Evolutionary conservation across 2,888 invertebrate genomes (phyloP), one percentile per base, ranked within the genome.

Genomic region (Tachina fera): DNA sequence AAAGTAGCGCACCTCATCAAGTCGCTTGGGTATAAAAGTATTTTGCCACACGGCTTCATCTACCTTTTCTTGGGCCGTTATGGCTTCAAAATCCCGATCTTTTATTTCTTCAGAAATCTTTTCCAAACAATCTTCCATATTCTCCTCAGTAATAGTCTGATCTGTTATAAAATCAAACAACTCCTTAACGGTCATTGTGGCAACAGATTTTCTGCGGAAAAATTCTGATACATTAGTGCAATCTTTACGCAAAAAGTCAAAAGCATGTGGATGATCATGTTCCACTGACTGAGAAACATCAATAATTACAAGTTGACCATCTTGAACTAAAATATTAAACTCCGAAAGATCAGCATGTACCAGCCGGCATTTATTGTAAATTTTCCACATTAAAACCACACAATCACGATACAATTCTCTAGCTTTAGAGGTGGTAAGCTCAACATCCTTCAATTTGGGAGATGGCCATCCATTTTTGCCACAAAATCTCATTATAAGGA

Each of bases 211-310:
- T 90, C 97, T 98, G 76, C 96, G 95, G 92, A 99, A 99, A 93
- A 96, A 99, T 84, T 98, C 97, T 88, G 95, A 94, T 79, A 99
- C 96, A 92, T 99, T 99, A 31, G 96, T 96, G 91, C 98, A 98
- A 93, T 99, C 99, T 91, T 97, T 98, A 82, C 98, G 94, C 65
- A 99, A 94, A 92, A 99, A 99, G 87, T 98, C 97, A 87, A 98
- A 95, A 0, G 99, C 97, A 92, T 97, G 96, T 0, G 98, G 98
- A 94, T 99, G 99, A 92, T 99, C 98, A 92, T 98, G 98, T 93
- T 99, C 99, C 0, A 99, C 99, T 0, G 99, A 97, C 91, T 99
- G 99, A 0, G 99, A 99, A 0, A 99, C 99, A 93, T 99, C 99
- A 90, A 99, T 99, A 22, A 99, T 95, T 83, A 96, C 96, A n/a